Base-by-base conservation (phyloP, 2,797 vertebrate genomes). In the Streptopelia turtur region DNA sequence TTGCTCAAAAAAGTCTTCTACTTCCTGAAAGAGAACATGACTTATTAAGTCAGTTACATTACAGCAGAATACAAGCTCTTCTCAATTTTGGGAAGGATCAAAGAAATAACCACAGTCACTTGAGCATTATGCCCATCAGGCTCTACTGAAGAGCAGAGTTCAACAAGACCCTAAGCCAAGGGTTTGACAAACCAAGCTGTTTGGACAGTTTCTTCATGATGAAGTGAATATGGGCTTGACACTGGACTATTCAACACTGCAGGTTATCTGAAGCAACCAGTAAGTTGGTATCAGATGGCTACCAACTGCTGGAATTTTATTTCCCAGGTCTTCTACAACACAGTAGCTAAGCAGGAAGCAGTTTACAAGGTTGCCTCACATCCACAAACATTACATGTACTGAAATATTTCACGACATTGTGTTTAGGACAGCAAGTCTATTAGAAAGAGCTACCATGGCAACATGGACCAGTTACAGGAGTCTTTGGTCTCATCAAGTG, bases 1-100 rank as follows among this genome's bases (percentile, higher is more conserved):
- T 97, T 99, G 99, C 91, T 99, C 99, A 97, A 99, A 99, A 97
- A 99, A 99, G 56, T 99, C 99, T 98, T 99, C 99, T 7, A 99
- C 99, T 95, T 99, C 99, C 99, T 99, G 97, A 80, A 97, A 89
- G 37, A 92, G 61, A 74, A 31, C 33, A 94, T 21, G 56, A 83
- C 14, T 33, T n/a, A 33, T 89, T 89, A 89, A 89, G 27, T 64
- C 35, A 43, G 47, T 60, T 49, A 53, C 7, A 50, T 18, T 13
- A 77, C 16, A 64, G n/a, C 55, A 91, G 50, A 90, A 55, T 1
- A 89, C 17, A 79, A 56, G 22, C 13, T 59, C 53, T 65, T 64
- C n/a, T 27, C 37, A 39, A 1, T 39, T 93, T 80, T 55, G 39
- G 15, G 25, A 79, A 63, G 33, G 8, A 39, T 11, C 28, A 82